Base-by-base conservation (phyloP, 2,113 vertebrate species). In the Calyptomena viridis region DNA sequence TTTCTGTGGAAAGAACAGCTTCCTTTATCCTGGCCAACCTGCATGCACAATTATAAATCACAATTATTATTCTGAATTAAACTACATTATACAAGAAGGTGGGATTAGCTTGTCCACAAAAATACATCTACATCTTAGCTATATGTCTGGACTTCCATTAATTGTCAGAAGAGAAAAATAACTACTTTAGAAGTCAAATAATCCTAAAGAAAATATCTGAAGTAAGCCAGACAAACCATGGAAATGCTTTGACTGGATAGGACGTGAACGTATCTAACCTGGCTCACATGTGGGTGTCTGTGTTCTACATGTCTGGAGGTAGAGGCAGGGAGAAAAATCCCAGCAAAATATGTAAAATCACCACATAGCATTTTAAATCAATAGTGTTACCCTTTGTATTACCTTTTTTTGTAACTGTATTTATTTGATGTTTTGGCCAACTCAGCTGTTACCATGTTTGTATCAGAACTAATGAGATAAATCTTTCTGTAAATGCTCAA, bases 1-100 rank as follows among this genome's bases (percentile, higher is more conserved):
- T 98, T 99, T 96, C 91, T 98, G 90, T 98, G 98, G 93, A 98
- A 98, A 68, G 98, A 98, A 93, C 99, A 99, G 96, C 98, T 99
- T 76, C 99, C 99, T 96, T 98, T 98, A 79, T 98, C 98, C 12
- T 98, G 98, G 27, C 97, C 96, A 91, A 99, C 99, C 99, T 99
- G 97, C 39, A 98, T 87, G 68, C 16, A 95, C 35, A 97, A 88
- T 87, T 59, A 73, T 46, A 84, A 83, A 87, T n/a, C 60, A 49
- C 13, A 89, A 52, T 90, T 87, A 92, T 52, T 64, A 75, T 37
- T 81, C 46, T 4, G 2, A 95, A 60, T 55, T 40, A 67, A 80
- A 80, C 4, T 15, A 72, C 85, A 69, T 69, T 35, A 58, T 58
- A 84, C 21, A 86, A 52, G 68, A 85, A 91, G 14, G 5, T 35